A percentile compares a stretch with the other conserved stretches of the same genome.
Evolutionary conservation across 2,888 invertebrate species (phyloP).

Genomic region (Therioaphis trifolii): DNA sequence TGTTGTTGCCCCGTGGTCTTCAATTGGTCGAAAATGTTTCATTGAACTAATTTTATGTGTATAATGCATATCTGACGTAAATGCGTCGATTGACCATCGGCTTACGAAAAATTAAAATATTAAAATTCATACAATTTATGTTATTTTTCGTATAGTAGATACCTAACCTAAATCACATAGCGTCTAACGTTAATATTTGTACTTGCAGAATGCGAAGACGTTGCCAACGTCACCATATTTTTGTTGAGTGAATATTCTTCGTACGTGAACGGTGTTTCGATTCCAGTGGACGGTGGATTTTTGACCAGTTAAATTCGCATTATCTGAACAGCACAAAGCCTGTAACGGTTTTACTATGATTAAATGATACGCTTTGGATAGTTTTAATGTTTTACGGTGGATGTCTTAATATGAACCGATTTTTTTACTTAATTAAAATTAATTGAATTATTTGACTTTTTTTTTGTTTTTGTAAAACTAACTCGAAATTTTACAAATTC

Average conservation of each 20-base stretch:
- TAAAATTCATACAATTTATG: too few relatives aligned
- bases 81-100: too few relatives aligned
- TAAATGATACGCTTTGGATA: background rate
- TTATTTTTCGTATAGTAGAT: too few relatives aligned
- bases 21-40: too few relatives aligned
- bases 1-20: too few relatives aligned
- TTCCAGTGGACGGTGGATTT: conserved; percentile 87
- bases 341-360: too few relatives aligned
- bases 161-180: too few relatives aligned
- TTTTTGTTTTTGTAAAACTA: background rate
- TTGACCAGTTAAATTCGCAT: conserved; percentile 58
- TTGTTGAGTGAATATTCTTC: conserved; percentile 83
- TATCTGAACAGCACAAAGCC: background rate
- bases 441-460: background rate
- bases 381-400: background rate
- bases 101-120: too few relatives aligned
- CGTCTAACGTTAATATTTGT: background rate
- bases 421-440: too few relatives aligned
- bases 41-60: too few relatives aligned
- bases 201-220: conserved; percentile 83
- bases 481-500: background rate
- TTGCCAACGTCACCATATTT: conserved; percentile 81
- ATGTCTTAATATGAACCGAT: background rate
- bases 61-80: too few relatives aligned
- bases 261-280: conserved; percentile 82